Percentiles rank a stretch among this genome's conserved stretches.
These are phyloP conservation scores for Poecilia wingei DNA, from an alignment of 2,797 vertebrate species.

Conservation along the genomic window DNA sequence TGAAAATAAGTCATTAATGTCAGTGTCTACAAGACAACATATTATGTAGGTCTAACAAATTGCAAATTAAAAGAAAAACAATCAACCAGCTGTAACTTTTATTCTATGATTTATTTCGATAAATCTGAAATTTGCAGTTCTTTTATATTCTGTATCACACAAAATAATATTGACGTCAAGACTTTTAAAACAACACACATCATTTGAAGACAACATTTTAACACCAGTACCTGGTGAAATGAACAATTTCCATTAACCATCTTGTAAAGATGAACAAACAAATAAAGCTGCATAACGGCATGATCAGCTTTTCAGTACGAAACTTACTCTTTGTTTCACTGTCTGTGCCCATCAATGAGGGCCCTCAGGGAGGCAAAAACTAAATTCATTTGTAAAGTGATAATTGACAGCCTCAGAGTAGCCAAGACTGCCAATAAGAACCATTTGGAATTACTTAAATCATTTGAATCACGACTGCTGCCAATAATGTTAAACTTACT, in stretches of 20 bases:
- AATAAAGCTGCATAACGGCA: constrained; percentile 27
- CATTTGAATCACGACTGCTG: constrained; percentile 15
- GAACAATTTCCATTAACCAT: constrained; percentile 30
- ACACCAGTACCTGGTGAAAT: constrained; percentile 3
- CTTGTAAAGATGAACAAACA: constrained; percentile 10
- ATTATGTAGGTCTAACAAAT: not conserved
- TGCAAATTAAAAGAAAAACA: not conserved
- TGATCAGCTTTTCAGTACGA: not conserved
- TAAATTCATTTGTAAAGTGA: constrained; percentile 4
- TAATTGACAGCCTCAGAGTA: constrained; percentile 4
- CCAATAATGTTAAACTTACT: constrained; percentile 23
- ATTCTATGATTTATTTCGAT: not conserved
- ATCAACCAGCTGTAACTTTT: not conserved
- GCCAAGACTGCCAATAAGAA: constrained; percentile 16
- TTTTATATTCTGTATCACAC: not conserved
- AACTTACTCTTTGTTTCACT: constrained; percentile 14
- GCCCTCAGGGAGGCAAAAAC: not conserved
- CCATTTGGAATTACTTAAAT: constrained; percentile 17
- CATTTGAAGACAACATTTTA: not conserved
- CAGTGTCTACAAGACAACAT: not conserved
- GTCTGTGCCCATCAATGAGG: not conserved
- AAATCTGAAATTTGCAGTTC: not conserved
- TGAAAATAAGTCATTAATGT: not conserved
- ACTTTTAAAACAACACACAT: not conserved
- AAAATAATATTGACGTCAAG: not conserved